Base-by-base conservation (phyloP, 2,113 vertebrate species). In the Proterorhinus semilunaris region DNA sequence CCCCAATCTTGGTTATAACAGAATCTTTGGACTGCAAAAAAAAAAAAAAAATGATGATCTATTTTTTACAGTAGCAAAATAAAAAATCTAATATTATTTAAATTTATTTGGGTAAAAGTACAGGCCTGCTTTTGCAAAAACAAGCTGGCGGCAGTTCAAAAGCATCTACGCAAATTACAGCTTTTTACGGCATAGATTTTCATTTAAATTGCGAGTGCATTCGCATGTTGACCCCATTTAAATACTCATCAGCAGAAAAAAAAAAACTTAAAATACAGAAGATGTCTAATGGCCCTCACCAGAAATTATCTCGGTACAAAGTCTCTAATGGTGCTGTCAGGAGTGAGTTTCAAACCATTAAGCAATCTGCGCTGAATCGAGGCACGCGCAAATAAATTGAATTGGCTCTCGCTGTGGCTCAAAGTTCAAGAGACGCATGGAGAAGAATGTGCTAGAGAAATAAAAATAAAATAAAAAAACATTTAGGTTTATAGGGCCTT, bases 311-410 rank as follows among this genome's bases (percentile, higher is more conserved):
- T 87, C 58, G 65, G 63, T 76, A 76, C 78, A 88, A 58, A 86
- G 76, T 87, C 85, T 86, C 73, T 87, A 86, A 81, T 84, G 88
- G 50, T 79, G 78, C 79, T 87, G 86, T 89, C 83, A 87, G 78
- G 84, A 86, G 78, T 77, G 75, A 79, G 81, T 74, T 88, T 90
- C 84, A 83, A 88, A 80, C 82, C 84, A 87, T 91, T 91, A 86
- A 86, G 84, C 82, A 89, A 90, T 90, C 87, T 89, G 85, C 58
- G 66, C 82, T 65, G 81, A 91, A 86, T 88, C 74, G 73, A 81
- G 78, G 78, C 81, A 80, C 70, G 83, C 67, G 61, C 54, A 91
- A 87, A 88, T 87, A 84, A 89, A 88, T 81, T 84, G 73, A 80
- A 84, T 86, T 82, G 54, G 80, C 84, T 75, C 71, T 78, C 69